Evolutionary conservation across 2,888 invertebrate genomes (phyloP), one percentile per base, ranked within the genome.

Genomic region (Cacoxenus indagator): DNA sequence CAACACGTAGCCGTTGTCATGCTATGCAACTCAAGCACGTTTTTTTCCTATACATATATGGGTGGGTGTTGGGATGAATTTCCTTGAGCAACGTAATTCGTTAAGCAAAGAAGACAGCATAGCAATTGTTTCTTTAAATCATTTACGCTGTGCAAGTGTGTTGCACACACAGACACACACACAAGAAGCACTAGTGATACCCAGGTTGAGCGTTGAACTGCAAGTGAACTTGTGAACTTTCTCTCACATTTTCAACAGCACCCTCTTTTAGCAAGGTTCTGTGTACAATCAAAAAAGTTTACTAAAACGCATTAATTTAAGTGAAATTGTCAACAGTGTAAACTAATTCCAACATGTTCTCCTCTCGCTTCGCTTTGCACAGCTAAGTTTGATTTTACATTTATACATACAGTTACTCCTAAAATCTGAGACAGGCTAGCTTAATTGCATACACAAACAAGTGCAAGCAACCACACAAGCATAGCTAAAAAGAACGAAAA

Each of bases 361-460:
- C 31, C 59, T 8, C 8, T 9, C 54, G 54, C 54, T 14, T 24
- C 26, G 54, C 19, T 19, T n/a, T n/a, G n/a, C n/a, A n/a, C n/a
- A n/a, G n/a, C n/a, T n/a, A n/a, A n/a, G n/a, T n/a, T n/a, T n/a
- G n/a, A n/a, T n/a, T n/a, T n/a, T n/a, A n/a, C n/a, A n/a, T n/a
- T n/a, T n/a, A n/a, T n/a, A n/a, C n/a, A n/a, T n/a, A n/a, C n/a
- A n/a, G n/a, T n/a, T n/a, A n/a, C n/a, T n/a, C n/a, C n/a, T n/a
- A n/a, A n/a, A n/a, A n/a, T n/a, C n/a, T n/a, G n/a, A n/a, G n/a
- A 65, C 43, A 59, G 68, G 46, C 24, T 46, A 61, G 61, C 37
- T 54, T 65, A 75, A 67, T 45, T 68, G 22, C 14, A 57, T 19
- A 45, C 17, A 17, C 24, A 27, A 1, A 48, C 45, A 51, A 14